Evolutionary conservation across 1,140 invertebrate species (phyloP).

Genomic region (Thereuonema tuberculata): DNA sequence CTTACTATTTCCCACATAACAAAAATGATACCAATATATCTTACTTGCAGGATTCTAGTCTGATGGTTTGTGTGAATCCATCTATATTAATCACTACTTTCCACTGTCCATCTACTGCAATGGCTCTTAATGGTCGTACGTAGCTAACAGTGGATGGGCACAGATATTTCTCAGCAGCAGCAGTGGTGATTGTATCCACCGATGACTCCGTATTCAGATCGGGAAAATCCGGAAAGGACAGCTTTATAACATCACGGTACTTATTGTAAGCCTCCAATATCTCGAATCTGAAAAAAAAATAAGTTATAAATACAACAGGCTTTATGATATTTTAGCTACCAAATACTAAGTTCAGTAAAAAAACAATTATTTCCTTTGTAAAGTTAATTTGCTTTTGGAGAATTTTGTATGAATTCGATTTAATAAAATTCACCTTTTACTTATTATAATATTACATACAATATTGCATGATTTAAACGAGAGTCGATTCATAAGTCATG

Average conservation of each 20-base stretch:
- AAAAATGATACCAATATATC: too few relatives aligned
- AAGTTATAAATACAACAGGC: too few relatives aligned
- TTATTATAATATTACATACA: too few relatives aligned
- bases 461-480: too few relatives aligned
- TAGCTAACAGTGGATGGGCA: conserved; percentile 19
- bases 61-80: conserved; percentile 21
- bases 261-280: neutral
- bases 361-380: too few relatives aligned
- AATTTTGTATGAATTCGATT: too few relatives aligned
- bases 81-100: conserved; percentile 25
- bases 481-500: too few relatives aligned
- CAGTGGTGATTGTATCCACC: conserved; percentile 13
- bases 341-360: too few relatives aligned
- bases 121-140: conserved; percentile 22
- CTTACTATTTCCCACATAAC: too few relatives aligned
- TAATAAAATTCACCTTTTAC: too few relatives aligned
- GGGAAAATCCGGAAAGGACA: neutral
- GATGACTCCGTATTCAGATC: neutral
- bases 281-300: neutral
- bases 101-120: conserved; percentile 24
- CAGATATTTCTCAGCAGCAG: conserved; percentile 22
- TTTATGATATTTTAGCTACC: too few relatives aligned
- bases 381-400: too few relatives aligned
- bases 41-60: conserved; percentile 23
- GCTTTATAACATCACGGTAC: neutral